Percentiles rank a stretch among this genome's conserved stretches.
Evolutionary conservation across 2,113 vertebrate species (phyloP).

Genomic region (Zootoca vivipara): DNA sequence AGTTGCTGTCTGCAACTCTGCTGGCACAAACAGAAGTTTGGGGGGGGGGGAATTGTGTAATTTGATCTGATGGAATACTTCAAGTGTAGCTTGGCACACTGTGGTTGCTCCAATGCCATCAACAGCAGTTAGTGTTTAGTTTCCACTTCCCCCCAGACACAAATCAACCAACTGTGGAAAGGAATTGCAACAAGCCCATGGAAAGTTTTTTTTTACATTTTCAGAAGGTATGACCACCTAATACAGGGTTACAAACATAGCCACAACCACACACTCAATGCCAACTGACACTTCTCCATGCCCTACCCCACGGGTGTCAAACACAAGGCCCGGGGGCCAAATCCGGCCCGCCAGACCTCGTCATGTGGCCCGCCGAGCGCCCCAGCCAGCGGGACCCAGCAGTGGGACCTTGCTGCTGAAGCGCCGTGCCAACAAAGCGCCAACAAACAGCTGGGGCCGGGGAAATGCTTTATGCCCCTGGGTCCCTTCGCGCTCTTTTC

Average conservation of each 20-base stretch:
- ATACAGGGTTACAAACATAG: neutral
- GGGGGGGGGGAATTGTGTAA: neutral
- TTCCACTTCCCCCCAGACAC: neutral
- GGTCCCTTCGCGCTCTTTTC: too few relatives aligned
- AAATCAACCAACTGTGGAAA: neutral
- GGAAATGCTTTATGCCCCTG: too few relatives aligned
- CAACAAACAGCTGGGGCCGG: too few relatives aligned
- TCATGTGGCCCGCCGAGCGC: too few relatives aligned
- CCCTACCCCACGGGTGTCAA: too few relatives aligned
- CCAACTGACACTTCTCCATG: neutral
- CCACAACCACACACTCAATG: too few relatives aligned
- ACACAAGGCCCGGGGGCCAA: too few relatives aligned
- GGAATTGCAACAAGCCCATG: neutral
- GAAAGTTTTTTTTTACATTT: neutral
- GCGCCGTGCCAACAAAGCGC: too few relatives aligned
- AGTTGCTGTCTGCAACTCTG: fast-evolving
- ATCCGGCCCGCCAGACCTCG: too few relatives aligned
- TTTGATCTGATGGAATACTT: fast-evolving
- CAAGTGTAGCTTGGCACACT: neutral
- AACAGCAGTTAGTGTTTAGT: neutral
- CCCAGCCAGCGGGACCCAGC: too few relatives aligned
- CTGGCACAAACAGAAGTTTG: fast-evolving
- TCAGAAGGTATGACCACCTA: neutral
- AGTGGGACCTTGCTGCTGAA: too few relatives aligned
- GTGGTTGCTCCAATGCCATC: fast-evolving